These are phyloP conservation scores for Scortum barcoo DNA, from an alignment of 2,113 vertebrate genomes.

Conservation along the genomic window DNA sequence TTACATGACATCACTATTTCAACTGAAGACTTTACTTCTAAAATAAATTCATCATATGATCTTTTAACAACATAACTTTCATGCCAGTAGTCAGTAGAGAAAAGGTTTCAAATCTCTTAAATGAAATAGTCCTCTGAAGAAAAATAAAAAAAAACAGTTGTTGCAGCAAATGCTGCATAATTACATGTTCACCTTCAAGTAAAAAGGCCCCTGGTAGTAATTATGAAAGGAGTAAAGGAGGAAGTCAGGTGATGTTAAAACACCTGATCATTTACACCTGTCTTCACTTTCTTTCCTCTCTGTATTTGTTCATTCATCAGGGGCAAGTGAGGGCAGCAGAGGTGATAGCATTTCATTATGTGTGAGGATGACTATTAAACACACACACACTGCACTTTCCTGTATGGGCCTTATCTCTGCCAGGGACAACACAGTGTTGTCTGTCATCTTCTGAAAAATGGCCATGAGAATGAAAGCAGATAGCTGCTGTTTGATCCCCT, in stretches of 20 bases:
- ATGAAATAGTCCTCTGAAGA: neutral
- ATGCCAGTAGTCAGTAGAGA: neutral
- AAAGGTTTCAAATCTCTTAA: neutral
- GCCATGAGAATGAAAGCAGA: conserved; percentile 49
- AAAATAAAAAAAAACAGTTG: no score
- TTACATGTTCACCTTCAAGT: no score
- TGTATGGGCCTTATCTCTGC: conserved; percentile 47
- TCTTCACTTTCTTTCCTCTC: neutral
- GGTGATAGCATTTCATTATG: conserved; percentile 56
- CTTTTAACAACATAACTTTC: no score
- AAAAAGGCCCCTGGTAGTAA: no score
- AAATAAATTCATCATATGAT: neutral
- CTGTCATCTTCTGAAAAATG: conserved; percentile 47
- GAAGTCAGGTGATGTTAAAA: neutral
- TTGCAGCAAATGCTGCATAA: no score
- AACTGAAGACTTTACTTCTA: neutral
- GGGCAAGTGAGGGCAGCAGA: neutral
- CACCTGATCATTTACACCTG: neutral
- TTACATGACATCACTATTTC: neutral
- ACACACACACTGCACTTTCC: conserved; percentile 47
- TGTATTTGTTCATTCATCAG: conserved; percentile 34
- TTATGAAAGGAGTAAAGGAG: no score
- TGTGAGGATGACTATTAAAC: conserved; percentile 60
- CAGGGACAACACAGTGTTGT: conserved; percentile 49
- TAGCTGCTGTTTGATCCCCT: conserved; percentile 39